Evolutionary conservation across 2,888 invertebrate species (phyloP).

Genomic region (Perizoma flavofasciatum): DNA sequence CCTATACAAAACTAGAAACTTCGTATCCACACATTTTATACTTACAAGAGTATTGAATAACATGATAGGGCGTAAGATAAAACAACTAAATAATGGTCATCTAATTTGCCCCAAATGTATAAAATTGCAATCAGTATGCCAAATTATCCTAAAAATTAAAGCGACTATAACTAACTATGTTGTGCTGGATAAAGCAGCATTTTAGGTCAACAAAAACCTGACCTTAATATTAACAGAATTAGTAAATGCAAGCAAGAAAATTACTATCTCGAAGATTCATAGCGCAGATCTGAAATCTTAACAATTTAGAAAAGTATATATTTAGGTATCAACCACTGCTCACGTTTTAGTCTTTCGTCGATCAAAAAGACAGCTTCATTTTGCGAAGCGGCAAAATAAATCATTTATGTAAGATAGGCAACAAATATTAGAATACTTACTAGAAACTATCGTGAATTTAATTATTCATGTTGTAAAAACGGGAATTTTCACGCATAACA

Average conservation of each 20-base stretch:
- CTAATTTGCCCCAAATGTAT: no score
- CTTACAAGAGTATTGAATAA: background rate
- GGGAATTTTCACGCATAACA: no score
- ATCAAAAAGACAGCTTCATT: conserved; percentile 1
- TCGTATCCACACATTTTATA: no score
- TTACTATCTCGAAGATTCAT: conserved; percentile 5
- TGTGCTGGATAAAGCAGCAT: background rate
- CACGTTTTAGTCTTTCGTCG: background rate
- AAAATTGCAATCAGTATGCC: no score
- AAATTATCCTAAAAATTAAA: background rate
- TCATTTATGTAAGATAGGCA: no score
- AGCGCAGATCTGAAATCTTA: conserved; percentile 23
- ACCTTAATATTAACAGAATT: background rate
- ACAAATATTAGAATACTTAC: no score
- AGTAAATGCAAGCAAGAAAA: conserved; percentile 15
- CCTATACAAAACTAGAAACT: no score
- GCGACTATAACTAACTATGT: background rate
- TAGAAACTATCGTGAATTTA: no score
- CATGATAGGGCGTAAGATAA: background rate
- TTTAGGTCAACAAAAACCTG: background rate
- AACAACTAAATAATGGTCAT: no score
- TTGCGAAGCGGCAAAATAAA: background rate
- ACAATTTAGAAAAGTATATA: conserved; percentile 1
- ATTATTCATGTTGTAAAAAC: no score
- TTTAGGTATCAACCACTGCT: conserved; percentile 14